Conservation (phyloP, 2,888 invertebrate genomes). For the Hemistola chrysoprasaria region DNA sequence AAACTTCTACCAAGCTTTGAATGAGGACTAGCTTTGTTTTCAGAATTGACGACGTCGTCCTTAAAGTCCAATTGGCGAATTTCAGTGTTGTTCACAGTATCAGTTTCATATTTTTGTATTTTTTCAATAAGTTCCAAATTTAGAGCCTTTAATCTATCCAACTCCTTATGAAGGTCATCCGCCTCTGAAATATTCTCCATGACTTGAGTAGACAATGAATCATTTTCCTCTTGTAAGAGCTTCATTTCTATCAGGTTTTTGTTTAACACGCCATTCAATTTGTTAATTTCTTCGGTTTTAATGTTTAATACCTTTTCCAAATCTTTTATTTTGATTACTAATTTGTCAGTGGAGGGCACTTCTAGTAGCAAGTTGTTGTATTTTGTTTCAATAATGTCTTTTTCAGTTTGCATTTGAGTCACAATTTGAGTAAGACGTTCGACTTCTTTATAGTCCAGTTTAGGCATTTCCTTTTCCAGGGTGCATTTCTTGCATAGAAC, state of each 20-base stretch:
- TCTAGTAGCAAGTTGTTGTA: slow-evolving; percentile 54
- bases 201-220: slow-evolving; percentile 79
- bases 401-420: slow-evolving; percentile 39
- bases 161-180: slow-evolving; percentile 67
- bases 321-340: slow-evolving; percentile 48
- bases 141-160: slow-evolving; percentile 44
- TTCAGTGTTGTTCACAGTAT: slow-evolving; percentile 11
- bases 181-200: slow-evolving; percentile 82
- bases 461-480: background rate
- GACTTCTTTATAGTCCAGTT: slow-evolving; percentile 33
- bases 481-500: slow-evolving; percentile 5
- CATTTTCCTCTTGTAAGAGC: slow-evolving; percentile 75
- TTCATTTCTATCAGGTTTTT: slow-evolving; percentile 46
- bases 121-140: slow-evolving; percentile 44
- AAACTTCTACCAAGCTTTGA: slow-evolving; percentile 59
- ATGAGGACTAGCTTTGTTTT: slow-evolving; percentile 34
- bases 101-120: slow-evolving; percentile 28
- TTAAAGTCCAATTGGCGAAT: slow-evolving; percentile 47
- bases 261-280: slow-evolving; percentile 40
- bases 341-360: slow-evolving; percentile 46
- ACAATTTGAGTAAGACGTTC: slow-evolving; percentile 42
- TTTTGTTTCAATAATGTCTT: slow-evolving; percentile 49
- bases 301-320: slow-evolving; percentile 50
- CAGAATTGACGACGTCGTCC: slow-evolving; percentile 38
- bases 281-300: slow-evolving; percentile 46